A percentile compares a stretch with the other conserved stretches of the same genome.
These are phyloP conservation scores for Prionace glauca DNA, from an alignment of 2,797 vertebrate species.

Conservation along the genomic window DNA sequence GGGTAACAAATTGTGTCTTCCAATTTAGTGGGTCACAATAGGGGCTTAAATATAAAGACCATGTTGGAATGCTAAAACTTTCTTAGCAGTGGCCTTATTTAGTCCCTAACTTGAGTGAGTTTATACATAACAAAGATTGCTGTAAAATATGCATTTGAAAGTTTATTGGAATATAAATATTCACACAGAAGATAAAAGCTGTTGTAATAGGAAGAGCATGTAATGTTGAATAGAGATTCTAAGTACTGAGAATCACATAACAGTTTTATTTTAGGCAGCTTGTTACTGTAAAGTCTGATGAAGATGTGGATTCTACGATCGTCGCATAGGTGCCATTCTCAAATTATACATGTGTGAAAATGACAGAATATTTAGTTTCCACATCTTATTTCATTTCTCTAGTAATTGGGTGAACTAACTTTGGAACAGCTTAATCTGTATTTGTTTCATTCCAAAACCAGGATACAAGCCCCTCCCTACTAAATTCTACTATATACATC, in stretches of 20 bases:
- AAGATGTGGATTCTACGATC: neutral
- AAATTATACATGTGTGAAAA: neutral
- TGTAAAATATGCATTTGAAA: neutral
- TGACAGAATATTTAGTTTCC: neutral
- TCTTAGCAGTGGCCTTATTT: neutral
- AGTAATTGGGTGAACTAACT: neutral
- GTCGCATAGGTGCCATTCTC: neutral
- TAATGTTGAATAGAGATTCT: neutral
- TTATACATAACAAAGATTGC: neutral
- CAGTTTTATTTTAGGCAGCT: neutral
- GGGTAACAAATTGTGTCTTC: neutral
- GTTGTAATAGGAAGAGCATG: neutral
- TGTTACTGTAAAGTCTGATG: neutral
- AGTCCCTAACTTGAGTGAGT: neutral
- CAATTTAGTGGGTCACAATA: neutral
- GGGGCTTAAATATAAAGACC: neutral
- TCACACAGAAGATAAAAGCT: neutral
- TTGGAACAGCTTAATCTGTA: neutral
- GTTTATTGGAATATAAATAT: neutral
- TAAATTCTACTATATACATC: neutral
- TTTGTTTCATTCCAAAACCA: neutral
- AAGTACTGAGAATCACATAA: neutral
- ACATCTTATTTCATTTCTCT: neutral
- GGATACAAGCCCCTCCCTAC: neutral
- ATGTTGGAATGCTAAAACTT: neutral